Base-by-base conservation (phyloP, 2,888 invertebrate species). In the Ditula angustiorana region DNA sequence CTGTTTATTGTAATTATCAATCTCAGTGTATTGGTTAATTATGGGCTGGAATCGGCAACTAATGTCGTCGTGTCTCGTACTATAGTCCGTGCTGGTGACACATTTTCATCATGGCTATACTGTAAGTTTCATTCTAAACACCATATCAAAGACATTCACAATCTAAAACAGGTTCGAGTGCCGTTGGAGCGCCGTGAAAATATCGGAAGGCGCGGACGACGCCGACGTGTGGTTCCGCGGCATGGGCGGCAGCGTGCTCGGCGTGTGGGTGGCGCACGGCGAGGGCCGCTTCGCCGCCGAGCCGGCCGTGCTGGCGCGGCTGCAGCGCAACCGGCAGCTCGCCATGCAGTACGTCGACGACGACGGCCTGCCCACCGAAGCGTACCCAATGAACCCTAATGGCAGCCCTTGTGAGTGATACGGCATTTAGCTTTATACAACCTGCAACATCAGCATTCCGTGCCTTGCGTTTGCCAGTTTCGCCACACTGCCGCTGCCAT, bases 201-300 rank as follows among this genome's bases (percentile, higher is more conserved):
- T 98, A 66, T 94, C 94, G 49, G 93, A 95, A 69, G 83, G 83
- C 53, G 80, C 78, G 2, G 94, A 95, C 0, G 93, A 94, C 0
- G 67, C 74, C 0, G 94, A 97, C 2, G 96, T 99, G 0, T 98
- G 99, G 98, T 92, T 99, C 73, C 88, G 93, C 58, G 97, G 95
- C n/a, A 98, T 99, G 98, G 95, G 95, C 62, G 96, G 95, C 26
- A 95, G 96, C n/a, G 92, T 96, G 1, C 93, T 99, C n/a, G 99
- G 99, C 1, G 96, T 98, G 72, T 99, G 99, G 99, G 95, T 97
- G 1, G 98, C 99, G 2, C 99, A 99, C 83, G 99, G 98, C 0
- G 99, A 99, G 92, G 99, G 99, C 70, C 93, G 95, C 69, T 96
- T 96, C 76, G 92, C 94, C 0, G 94, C 94, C 11, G 88, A 94